Evolutionary conservation across 1,140 invertebrate genomes (phyloP).

Genomic region (Phortica variegata): DNA sequence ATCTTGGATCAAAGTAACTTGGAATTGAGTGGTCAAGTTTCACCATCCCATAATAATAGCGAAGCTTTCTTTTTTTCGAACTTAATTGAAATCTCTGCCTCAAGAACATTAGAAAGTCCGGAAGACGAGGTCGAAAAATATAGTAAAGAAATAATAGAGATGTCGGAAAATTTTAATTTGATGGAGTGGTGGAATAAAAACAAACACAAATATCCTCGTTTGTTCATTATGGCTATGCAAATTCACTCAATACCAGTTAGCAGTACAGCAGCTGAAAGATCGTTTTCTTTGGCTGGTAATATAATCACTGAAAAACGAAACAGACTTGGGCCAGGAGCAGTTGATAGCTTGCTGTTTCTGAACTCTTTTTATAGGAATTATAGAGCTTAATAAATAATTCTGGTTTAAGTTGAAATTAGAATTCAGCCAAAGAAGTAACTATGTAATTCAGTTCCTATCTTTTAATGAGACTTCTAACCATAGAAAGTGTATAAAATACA

Average conservation of each 20-base stretch:
- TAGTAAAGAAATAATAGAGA: conserved; percentile 10
- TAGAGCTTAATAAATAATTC: neutral
- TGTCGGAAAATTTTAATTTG: conserved; percentile 11
- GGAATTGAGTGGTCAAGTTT: neutral
- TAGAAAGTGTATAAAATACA: conserved; percentile 3
- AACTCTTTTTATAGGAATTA: conserved; percentile 5
- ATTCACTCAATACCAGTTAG: conserved; percentile 17
- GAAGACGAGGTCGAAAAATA: conserved; percentile 12
- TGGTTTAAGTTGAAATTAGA: neutral
- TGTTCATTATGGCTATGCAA: conserved; percentile 11
- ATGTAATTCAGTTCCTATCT: conserved; percentile 1
- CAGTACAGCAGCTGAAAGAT: conserved; percentile 9
- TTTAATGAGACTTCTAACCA: conserved; percentile 4
- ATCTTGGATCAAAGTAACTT: neutral
- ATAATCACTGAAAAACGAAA: conserved; percentile 15
- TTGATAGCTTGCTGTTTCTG: conserved; percentile 3
- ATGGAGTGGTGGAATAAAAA: conserved; percentile 18
- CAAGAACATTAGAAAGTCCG: conserved; percentile 2
- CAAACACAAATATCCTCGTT: conserved; percentile 7
- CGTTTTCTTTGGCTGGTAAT: conserved; percentile 15
- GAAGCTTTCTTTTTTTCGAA: conserved; percentile 16
- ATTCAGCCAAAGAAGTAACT: conserved; percentile 1
- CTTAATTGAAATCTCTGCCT: conserved; percentile 4
- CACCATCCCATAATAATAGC: neutral
- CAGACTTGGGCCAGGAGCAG: neutral